These are phyloP conservation scores for Pemphredon lugubris DNA, from an alignment of 2,888 invertebrate genomes.

Conservation along the genomic window DNA sequence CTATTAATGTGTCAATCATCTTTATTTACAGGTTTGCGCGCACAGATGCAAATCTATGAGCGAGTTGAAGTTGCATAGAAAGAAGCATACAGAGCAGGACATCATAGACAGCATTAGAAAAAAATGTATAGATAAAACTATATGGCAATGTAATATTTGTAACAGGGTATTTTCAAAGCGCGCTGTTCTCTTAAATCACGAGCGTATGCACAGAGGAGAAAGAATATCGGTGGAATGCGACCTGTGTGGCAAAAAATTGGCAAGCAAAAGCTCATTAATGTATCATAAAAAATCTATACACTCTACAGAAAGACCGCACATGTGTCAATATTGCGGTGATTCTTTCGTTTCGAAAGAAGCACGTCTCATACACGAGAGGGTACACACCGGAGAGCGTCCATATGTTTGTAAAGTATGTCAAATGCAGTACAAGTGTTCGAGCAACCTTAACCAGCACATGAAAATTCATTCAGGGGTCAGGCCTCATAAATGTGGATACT, in stretches of 20 bases:
- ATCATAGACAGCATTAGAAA: conserved; percentile 67
- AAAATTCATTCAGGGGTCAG: conserved; percentile 70
- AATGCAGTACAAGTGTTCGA: conserved; percentile 75
- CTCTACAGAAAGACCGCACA: conserved; percentile 79
- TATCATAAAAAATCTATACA: conserved; percentile 81
- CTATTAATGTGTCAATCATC: background rate
- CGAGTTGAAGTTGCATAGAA: conserved; percentile 73
- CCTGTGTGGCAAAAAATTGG: conserved; percentile 72
- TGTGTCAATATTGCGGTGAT: conserved; percentile 80
- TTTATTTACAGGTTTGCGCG: conserved; percentile 67
- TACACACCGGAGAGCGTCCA: conserved; percentile 78
- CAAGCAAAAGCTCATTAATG: conserved; percentile 71
- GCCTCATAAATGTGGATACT: conserved; percentile 71
- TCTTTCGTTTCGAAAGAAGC: conserved; percentile 79
- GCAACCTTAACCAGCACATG: conserved; percentile 75
- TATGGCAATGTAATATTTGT: conserved; percentile 72
- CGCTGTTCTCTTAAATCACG: conserved; percentile 69
- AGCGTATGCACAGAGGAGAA: conserved; percentile 67
- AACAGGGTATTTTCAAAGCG: conserved; percentile 68
- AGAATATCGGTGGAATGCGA: conserved; percentile 65
- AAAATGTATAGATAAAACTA: conserved; percentile 57
- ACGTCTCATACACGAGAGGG: conserved; percentile 78
- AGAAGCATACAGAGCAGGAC: conserved; percentile 71
- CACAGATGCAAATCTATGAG: conserved; percentile 73
- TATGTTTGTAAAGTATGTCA: conserved; percentile 73